Percentiles rank a stretch among this genome's conserved stretches.
Evolutionary conservation across 2,888 invertebrate genomes (phyloP).

Genomic region (Phortica magna): DNA sequence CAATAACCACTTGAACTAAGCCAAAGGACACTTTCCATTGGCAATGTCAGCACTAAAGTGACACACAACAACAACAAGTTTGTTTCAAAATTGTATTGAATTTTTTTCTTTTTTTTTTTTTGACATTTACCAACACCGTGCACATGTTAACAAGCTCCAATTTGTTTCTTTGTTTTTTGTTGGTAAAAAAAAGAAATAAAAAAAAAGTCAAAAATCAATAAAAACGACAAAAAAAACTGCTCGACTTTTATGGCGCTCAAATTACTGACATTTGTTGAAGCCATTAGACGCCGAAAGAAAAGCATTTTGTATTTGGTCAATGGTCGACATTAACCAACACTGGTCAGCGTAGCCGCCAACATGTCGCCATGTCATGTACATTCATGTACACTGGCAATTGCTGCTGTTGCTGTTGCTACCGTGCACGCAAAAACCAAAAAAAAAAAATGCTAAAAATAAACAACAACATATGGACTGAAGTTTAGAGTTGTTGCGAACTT

Average conservation of each 20-base stretch:
- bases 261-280: conserved; percentile 44
- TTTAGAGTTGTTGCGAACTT: conserved; percentile 30
- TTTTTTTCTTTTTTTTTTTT: neutral
- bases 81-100: neutral
- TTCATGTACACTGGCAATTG: conserved; percentile 1
- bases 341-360: neutral
- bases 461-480: neutral
- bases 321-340: conserved; percentile 11
- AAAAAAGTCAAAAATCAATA: too few relatives aligned
- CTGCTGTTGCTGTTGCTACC: neutral
- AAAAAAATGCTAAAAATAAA: neutral
- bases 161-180: neutral
- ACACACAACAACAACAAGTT: neutral
- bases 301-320: neutral
- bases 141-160: neutral
- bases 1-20: neutral
- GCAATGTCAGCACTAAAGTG: neutral
- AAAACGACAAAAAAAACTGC: conserved; percentile 15
- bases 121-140: conserved; percentile 10
- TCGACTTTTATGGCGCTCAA: conserved; percentile 36
- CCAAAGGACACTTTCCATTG: neutral
- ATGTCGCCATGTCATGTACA: conserved; percentile 48
- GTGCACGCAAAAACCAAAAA: neutral
- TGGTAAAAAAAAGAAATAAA: neutral
- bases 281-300: conserved; percentile 22